Evolutionary conservation across 2,113 vertebrate genomes (phyloP), one percentile per base, ranked within the genome.

Genomic region (Amblyornis subalaris): DNA sequence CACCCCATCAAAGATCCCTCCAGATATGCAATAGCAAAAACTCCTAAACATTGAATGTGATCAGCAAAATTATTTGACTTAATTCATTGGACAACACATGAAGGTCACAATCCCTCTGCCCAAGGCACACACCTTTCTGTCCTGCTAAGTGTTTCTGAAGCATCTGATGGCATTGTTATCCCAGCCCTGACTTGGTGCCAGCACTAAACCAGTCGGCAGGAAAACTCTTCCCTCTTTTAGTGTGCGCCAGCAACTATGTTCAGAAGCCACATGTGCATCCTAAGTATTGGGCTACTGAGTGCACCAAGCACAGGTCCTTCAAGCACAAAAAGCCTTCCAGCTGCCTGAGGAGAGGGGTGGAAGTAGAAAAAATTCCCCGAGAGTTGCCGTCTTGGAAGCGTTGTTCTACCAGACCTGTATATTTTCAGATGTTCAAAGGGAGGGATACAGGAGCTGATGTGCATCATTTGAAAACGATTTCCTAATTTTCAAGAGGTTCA

Each of bases 311-410:
- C 19, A 33, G 18, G 23, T 82, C 31, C 36, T 61, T 10, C 3
- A 5, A 54, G 36, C 38, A 67, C 33, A 57, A 45, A 73, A 88
- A 65, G 11, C 8, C 42, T 40, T 85, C 55, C 44, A 29, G 31
- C 14, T 85, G 12, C 58, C 67, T 65, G 54, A 25, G 28, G 22
- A 92, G 19, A 22, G 4, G 6, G 33, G 7, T 25, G 18, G 22
- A 73, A 22, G 8, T 14, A 35, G 20, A 21, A 73, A 64, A 73
- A 71, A 40, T 28, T 50, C 11, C 24, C 7, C 12, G 25, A 13
- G 14, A n/a, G 3, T 3, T 71, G 6, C 16, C 29, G 17, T 35
- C 26, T 42, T 78, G 35, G 15, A 28, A 44, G 5, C 0, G 0
- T 48, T 73, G 8, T 58, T 84, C 35, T 66, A 71, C 55, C 19